These are phyloP conservation scores for Chamaea fasciata DNA, from an alignment of 2,113 vertebrate species.

Conservation along the genomic window DNA sequence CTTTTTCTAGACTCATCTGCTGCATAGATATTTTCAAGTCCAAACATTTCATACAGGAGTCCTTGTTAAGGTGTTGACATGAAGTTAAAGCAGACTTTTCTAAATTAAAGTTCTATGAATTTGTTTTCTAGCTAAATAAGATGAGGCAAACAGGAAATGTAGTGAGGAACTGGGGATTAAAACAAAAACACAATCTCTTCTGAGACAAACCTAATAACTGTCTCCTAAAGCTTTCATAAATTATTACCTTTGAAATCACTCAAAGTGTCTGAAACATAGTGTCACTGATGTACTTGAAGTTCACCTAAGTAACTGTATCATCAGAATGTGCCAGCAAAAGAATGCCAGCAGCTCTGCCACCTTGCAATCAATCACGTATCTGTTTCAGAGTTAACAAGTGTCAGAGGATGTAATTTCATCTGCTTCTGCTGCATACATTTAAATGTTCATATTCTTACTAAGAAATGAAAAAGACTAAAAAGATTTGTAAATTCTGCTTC, in stretches of 20 bases:
- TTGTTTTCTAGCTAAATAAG: conserved; percentile 55
- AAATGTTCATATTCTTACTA: conserved; percentile 57
- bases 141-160: conserved; percentile 49
- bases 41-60: background rate
- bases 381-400: conserved; percentile 71
- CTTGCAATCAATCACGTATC: conserved; percentile 72
- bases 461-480: conserved; percentile 53
- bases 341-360: conserved; percentile 66
- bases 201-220: conserved; percentile 67
- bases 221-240: conserved; percentile 72
- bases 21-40: background rate
- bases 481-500: conserved; percentile 29
- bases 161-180: conserved; percentile 26
- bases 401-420: conserved; percentile 73
- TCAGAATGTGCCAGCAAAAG: conserved; percentile 68
- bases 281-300: conserved; percentile 69
- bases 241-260: conserved; percentile 73
- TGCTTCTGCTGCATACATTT: conserved; percentile 67
- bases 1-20: background rate
- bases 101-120: conserved; percentile 19
- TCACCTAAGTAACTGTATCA: conserved; percentile 71
- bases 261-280: conserved; percentile 60
- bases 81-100: background rate
- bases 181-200: conserved; percentile 59
- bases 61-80: background rate